A percentile compares a stretch with the other conserved stretches of the same genome.
These are phyloP conservation scores for Helicoverpa zea DNA, from an alignment of 1,140 invertebrate species.

Conservation along the genomic window DNA sequence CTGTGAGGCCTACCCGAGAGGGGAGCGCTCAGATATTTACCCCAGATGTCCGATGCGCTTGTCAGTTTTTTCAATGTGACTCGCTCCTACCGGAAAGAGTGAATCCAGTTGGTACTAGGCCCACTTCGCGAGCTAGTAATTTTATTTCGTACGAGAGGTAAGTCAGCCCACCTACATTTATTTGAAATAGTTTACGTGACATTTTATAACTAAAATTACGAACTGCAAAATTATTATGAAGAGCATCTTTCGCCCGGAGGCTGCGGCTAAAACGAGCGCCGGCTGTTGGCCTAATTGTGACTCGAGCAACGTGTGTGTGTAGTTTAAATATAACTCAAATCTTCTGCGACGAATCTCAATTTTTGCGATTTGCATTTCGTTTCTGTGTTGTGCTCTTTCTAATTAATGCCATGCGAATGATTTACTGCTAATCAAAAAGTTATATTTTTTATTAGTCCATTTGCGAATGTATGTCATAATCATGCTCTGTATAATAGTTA, in stretches of 20 bases:
- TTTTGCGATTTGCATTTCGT: constrained; percentile 65
- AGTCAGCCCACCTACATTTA: constrained; percentile 64
- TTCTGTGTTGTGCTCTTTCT: constrained; percentile 48
- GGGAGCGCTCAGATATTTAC: constrained; percentile 90
- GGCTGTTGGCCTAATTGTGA: constrained; percentile 83
- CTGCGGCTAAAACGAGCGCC: constrained; percentile 84
- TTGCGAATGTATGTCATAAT: constrained; percentile 43
- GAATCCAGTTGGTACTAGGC: constrained; percentile 88
- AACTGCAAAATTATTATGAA: constrained; percentile 71
- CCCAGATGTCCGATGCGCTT: constrained; percentile 93
- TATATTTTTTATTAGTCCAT: neutral
- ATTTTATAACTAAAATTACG: constrained; percentile 72
- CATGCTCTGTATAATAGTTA: constrained; percentile 18
- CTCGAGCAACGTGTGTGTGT: constrained; percentile 72
- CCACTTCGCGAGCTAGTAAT: constrained; percentile 85
- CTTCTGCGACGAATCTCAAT: constrained; percentile 69
- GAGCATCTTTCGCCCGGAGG: constrained; percentile 73
- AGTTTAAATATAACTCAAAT: constrained; percentile 81
- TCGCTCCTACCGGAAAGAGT: constrained; percentile 91
- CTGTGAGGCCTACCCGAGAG: constrained; percentile 87
- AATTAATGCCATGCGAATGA: constrained; percentile 36
- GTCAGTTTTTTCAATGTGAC: constrained; percentile 94
- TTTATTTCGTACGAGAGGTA: constrained; percentile 81
- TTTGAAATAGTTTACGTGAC: constrained; percentile 60
- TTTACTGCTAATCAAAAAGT: neutral